Evolutionary conservation across 1,140 invertebrate genomes (phyloP), one percentile per base, ranked within the genome.

Genomic region (Drusus annulatus): DNA sequence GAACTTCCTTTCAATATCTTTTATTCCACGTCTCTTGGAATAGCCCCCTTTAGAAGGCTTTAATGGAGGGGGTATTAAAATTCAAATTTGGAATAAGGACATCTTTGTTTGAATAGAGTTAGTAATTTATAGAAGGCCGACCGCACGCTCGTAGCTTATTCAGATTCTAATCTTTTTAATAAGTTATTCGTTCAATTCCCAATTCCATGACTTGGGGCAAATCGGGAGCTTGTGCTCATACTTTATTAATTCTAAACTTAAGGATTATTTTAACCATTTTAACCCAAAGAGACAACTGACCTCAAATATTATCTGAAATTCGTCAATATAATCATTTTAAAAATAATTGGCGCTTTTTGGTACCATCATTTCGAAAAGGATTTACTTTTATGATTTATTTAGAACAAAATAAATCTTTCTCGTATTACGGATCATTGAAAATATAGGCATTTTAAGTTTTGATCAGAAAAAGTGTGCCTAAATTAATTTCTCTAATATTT

Each of bases 51-150:
- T 23, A 36, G 58, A 28, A 21, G 13, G 7, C 25, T 25, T 19
- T 56, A 75, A 75, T 75, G 71, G 71, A 19, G 52, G 71, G 52
- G 60, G 75, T 65, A 76, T 76, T 76, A 76, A 76, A 76, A 76
- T 76, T 76, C 75, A 65, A 62, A 76, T 76, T 65, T 65, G n/a
- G 75, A 63, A 76, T 76, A 76, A 65, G 25, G 75, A 76, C 75
- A 76, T 76, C 75, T 76, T 65, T 76, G 75, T 76, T 76, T 76
- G 75, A 76, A 62, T 76, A 76, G 75, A 76, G 75, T 58, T 36
- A 58, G 71, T 76, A 76, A 76, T 76, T 76, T 76, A 76, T 76
- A 58, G 75, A 76, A 75, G 75, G 75, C 19, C 60, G 75, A 45
- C 71, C 71, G 71, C 60, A 25, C 75, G 58, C 28, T 36, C 75